A percentile compares a stretch with the other conserved stretches of the same genome.
Conservation (phyloP, 2,888 invertebrate species). For the Cancer borealis region DNA sequence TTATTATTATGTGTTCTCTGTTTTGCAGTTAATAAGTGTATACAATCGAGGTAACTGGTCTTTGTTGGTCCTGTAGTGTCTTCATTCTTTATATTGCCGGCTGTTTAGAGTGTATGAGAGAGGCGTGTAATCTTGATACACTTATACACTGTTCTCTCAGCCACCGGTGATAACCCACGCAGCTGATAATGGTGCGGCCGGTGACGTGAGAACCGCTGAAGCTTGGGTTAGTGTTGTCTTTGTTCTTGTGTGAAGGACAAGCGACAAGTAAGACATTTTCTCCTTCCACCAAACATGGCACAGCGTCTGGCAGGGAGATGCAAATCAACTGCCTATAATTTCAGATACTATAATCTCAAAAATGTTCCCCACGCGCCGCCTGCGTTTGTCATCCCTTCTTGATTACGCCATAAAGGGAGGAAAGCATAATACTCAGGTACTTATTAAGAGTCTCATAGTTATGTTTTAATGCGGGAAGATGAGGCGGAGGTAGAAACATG, state of each 20-base stretch:
- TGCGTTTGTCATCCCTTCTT: constrained; percentile 30
- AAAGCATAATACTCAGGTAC: neutral
- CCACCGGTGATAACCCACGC: neutral
- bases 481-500: neutral
- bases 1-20: neutral
- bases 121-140: neutral
- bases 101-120: neutral
- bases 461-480: neutral
- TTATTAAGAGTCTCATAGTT: neutral
- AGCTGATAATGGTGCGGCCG: too few species aligned
- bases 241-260: neutral
- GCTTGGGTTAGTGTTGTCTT: neutral
- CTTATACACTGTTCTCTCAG: neutral
- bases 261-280: constrained; percentile 10
- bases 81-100: neutral
- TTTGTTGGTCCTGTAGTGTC: neutral
- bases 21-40: neutral
- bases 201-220: neutral
- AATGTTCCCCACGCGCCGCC: neutral
- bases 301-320: too few species aligned
- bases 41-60: neutral
- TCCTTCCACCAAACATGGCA: neutral
- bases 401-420: constrained; percentile 26
- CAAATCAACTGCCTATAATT: neutral
- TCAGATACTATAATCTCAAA: neutral